phyloP scores from a whole-genome alignment of 1,140 invertebrate genomes.

The Scylla paramamosain region DNA sequence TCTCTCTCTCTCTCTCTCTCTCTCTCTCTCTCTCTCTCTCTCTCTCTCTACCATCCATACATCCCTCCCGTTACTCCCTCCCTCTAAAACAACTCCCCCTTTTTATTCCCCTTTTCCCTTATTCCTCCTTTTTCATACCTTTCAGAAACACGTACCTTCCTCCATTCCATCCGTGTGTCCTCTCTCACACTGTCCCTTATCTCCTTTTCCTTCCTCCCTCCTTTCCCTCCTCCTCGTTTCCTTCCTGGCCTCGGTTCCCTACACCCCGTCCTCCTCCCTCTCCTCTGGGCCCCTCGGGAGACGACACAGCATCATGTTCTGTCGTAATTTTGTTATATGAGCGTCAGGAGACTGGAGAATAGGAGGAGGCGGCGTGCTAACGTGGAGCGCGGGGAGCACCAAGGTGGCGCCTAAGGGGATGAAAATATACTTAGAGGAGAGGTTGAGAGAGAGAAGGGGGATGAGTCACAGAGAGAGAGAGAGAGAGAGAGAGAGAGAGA shows the following conservation, averaged over 20 bases:
- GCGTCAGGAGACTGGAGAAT: neutral
- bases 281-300: neutral
- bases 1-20: too few species aligned
- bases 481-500: neutral
- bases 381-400: neutral
- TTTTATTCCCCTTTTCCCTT: neutral
- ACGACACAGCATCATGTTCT: constrained; percentile 21
- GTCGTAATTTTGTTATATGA: constrained; percentile 24
- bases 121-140: neutral
- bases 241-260: neutral
- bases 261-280: neutral
- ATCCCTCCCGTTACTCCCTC: too few species aligned
- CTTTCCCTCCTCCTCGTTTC: neutral
- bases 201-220: neutral
- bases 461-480: neutral
- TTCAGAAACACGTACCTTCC: too few species aligned
- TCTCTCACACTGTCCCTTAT: too few species aligned
- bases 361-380: neutral
- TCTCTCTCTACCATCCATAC: too few species aligned
- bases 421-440: neutral
- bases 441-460: neutral
- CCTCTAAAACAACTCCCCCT: neutral
- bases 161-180: too few species aligned
- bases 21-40: too few species aligned
- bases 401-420: neutral